A percentile compares a stretch with the other conserved stretches of the same genome.
Evolutionary conservation across 2,888 invertebrate genomes (phyloP).

Genomic region (Tenthredo distinguenda): DNA sequence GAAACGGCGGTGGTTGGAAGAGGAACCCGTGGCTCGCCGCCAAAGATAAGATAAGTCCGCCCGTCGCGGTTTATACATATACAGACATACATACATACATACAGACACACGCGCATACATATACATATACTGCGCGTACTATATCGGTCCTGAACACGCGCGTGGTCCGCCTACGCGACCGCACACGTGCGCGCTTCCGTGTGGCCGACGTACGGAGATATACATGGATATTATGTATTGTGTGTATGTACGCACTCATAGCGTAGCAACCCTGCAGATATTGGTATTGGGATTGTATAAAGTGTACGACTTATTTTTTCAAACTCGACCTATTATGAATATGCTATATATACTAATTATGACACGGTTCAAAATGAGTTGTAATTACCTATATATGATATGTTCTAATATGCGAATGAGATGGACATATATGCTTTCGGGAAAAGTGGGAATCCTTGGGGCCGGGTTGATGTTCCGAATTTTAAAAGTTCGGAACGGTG

Average conservation of each 20-base stretch:
- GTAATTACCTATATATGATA: not conserved
- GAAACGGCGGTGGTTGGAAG: not conserved
- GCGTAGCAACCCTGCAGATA: not conserved
- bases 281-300: not conserved
- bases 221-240: not conserved
- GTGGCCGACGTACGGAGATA: not conserved
- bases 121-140: not conserved
- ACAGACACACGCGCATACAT: not conserved
- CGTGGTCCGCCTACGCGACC: conserved; percentile 40
- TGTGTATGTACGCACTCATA: not conserved
- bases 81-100: not conserved
- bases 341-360: not conserved
- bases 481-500: too few relatives aligned
- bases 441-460: too few relatives aligned
- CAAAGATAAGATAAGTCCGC: conserved; percentile 50
- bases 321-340: not conserved
- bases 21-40: conserved; percentile 47
- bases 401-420: too few relatives aligned
- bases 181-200: conserved; percentile 42
- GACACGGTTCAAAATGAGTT: not conserved
- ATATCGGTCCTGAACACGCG: conserved; percentile 45
- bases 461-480: too few relatives aligned
- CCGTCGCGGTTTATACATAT: conserved; percentile 13
- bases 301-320: too few relatives aligned
- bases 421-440: not conserved